Evolutionary conservation across 2,888 invertebrate species (phyloP).

Genomic region (Nysson spinosus): DNA sequence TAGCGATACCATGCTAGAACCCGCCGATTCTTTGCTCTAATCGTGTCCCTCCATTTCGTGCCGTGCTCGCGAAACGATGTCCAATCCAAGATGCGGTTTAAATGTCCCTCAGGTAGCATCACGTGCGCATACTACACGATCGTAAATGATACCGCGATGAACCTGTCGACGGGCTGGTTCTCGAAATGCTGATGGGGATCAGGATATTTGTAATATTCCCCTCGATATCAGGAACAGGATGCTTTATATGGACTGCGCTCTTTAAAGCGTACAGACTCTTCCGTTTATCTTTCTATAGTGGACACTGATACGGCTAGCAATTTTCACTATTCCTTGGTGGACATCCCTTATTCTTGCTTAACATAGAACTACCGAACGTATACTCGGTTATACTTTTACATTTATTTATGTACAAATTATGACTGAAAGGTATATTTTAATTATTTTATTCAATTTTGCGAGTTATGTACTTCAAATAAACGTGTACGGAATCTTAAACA

Average conservation of each 20-base stretch:
- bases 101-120: conserved; percentile 37
- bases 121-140: conserved; percentile 43
- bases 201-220: conserved; percentile 42
- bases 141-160: conserved; percentile 46
- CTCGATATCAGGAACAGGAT: conserved; percentile 26
- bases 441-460: too few relatives aligned
- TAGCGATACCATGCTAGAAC: too few relatives aligned
- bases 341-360: too few relatives aligned
- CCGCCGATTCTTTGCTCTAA: not conserved
- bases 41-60: conserved; percentile 12
- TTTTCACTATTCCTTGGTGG: too few relatives aligned
- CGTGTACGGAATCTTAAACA: too few relatives aligned
- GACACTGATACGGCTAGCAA: conserved; percentile 11
- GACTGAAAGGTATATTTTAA: too few relatives aligned
- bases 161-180: conserved; percentile 51
- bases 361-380: too few relatives aligned
- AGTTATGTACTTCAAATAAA: too few relatives aligned
- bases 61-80: too few relatives aligned
- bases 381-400: too few relatives aligned
- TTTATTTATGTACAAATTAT: too few relatives aligned
- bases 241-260: conserved; percentile 28
- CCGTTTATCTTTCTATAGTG: conserved; percentile 17
- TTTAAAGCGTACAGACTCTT: conserved; percentile 23
- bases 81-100: conserved; percentile 29
- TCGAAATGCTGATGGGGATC: conserved; percentile 34